Base-by-base conservation (phyloP, 2,888 invertebrate genomes). In the Tromatobia lineatoria region DNA sequence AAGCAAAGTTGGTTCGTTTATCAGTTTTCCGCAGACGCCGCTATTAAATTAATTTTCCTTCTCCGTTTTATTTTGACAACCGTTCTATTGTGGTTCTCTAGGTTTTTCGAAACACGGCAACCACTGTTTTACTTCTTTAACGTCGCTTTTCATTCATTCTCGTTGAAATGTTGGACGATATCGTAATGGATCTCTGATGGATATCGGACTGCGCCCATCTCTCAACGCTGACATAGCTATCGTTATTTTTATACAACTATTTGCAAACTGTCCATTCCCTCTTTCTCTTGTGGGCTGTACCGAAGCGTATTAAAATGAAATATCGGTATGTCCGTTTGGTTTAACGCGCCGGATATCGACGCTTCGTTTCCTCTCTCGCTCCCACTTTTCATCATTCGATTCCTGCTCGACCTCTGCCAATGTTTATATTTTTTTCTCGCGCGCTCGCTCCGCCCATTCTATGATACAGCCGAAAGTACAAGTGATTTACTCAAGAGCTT, bases 301-400 rank as follows among this genome's bases (percentile, higher is more conserved):
- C 61, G 75, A 71, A 75, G 70, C 83, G 69, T 80, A 71, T 80
- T 80, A 76, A 80, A 83, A 79, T 83, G 79, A 80, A 83, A 80
- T 83, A 83, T 83, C 79, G 71, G 71, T 50, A 42, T 59, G 75
- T 83, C 83, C 80, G 80, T 83, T 76, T n/a, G 79, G 79, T 71
- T 83, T 83, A 83, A 83, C 69, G 47, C 66, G 38, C 64, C 80
- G 83, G 76, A 83, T 80, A 76, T 76, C 83, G 83, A 83, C 70
- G 80, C 71, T 71, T 75, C 83, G 76, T 76, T 75, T 82, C 52
- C 59, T 54, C 75, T 75, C 34, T 59, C 73, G 15, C 38, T 29
- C 45, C 61, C 29, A 23, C 59, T 77, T 61, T 13, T 29, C 13
- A 18, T 13, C 11, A 38, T 66, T 69, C 64, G 50, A 7, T 52